Evolutionary conservation across 2,888 invertebrate species (phyloP).

Genomic region (Noctua pronuba): DNA sequence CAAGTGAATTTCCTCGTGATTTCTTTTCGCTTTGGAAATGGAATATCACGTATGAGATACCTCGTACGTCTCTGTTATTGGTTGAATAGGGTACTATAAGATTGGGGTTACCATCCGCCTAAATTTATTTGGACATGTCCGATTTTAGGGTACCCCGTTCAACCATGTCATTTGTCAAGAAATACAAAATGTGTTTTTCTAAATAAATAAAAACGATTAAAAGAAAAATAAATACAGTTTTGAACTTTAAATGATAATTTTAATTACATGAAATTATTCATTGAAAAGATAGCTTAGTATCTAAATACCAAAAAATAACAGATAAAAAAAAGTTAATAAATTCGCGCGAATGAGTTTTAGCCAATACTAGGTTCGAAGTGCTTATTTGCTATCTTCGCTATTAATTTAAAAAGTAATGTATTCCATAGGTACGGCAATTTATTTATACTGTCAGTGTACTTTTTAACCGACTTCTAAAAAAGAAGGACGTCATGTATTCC

Average conservation of each 20-base stretch:
- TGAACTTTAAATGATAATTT: background rate
- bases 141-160: background rate
- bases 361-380: background rate
- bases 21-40: slow-evolving; percentile 16
- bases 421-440: background rate
- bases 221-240: background rate
- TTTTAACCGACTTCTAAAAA: background rate
- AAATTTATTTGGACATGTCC: background rate
- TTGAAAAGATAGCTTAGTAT: background rate
- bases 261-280: background rate
- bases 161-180: background rate
- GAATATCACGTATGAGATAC: slow-evolving; percentile 27
- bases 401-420: background rate
- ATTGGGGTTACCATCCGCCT: background rate
- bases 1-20: slow-evolving; percentile 45
- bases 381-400: background rate
- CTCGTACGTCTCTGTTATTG: background rate
- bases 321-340: background rate
- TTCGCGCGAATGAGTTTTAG: too few relatives aligned
- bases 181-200: background rate
- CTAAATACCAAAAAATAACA: background rate
- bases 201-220: background rate
- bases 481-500: too few relatives aligned
- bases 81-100: slow-evolving; percentile 19
- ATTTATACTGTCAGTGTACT: background rate